These are phyloP conservation scores for Eulemur rufifrons DNA, from an alignment of 2,113 vertebrate species.

Conservation along the genomic window DNA sequence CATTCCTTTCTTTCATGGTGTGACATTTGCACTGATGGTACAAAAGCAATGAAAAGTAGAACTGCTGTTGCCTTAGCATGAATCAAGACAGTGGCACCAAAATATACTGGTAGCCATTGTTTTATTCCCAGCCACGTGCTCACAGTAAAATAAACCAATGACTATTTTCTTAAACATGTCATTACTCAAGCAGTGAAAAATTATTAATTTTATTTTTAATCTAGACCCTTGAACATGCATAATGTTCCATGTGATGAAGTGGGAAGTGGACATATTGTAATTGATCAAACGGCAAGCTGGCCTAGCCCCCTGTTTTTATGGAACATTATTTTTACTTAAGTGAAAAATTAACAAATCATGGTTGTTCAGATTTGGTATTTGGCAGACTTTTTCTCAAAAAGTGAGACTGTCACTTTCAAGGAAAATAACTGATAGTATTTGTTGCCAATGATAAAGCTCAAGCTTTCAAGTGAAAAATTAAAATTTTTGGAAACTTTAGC, in stretches of 20 bases:
- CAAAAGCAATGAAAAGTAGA: neutral
- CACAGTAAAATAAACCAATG: neutral
- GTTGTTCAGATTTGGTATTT: neutral
- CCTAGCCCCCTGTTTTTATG: neutral
- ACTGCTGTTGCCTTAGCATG: neutral
- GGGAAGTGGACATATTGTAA: neutral
- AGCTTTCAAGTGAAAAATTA: constrained; percentile 26
- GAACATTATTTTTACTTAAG: neutral
- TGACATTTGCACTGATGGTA: neutral
- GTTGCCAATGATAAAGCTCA: neutral
- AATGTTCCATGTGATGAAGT: neutral
- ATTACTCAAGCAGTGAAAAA: neutral
- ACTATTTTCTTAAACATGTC: neutral
- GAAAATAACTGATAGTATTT: neutral
- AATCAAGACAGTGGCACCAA: neutral
- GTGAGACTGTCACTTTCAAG: neutral
- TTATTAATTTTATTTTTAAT: neutral
- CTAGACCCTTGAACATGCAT: neutral
- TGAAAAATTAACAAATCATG: neutral
- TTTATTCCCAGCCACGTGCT: neutral
- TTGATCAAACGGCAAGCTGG: neutral
- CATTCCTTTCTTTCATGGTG: neutral
- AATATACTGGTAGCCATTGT: neutral
- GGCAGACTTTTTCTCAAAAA: neutral
- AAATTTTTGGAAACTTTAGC: constrained; percentile 13